Evolutionary conservation across 2,888 invertebrate genomes (phyloP).

Genomic region (Leptarthrus brevirostris): DNA sequence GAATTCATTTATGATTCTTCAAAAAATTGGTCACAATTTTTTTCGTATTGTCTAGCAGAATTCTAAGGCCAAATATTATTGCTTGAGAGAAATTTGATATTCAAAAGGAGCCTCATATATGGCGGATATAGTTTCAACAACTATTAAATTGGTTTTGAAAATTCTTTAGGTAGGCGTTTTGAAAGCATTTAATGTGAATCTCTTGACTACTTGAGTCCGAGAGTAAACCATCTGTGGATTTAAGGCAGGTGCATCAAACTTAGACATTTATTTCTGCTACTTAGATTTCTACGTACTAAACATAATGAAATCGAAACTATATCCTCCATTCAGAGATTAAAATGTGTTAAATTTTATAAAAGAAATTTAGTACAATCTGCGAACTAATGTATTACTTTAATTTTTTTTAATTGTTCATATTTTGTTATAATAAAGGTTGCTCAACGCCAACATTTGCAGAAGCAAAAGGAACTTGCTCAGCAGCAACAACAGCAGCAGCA

Average conservation of each 20-base stretch:
- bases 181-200: no score
- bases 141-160: no score
- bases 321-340: not conserved
- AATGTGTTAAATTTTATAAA: not conserved
- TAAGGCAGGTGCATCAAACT: no score
- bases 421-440: slow-evolving; percentile 69
- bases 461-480: slow-evolving; percentile 70
- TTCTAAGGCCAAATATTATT: not conserved
- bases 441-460: slow-evolving; percentile 75
- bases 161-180: no score
- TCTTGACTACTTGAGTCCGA: no score
- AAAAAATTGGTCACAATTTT: no score
- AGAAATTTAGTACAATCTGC: no score
- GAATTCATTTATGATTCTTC: no score
- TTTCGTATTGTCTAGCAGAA: slow-evolving; percentile 17
- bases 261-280: no score
- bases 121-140: no score
- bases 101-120: not conserved
- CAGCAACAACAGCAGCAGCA: slow-evolving; percentile 61
- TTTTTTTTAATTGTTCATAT: not conserved
- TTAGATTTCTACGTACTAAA: no score
- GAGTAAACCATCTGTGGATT: no score
- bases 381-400: not conserved
- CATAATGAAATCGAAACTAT: not conserved
- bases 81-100: not conserved